Conservation (phyloP, 2,797 vertebrate genomes). For the Coranthus polyacanthus region DNA sequence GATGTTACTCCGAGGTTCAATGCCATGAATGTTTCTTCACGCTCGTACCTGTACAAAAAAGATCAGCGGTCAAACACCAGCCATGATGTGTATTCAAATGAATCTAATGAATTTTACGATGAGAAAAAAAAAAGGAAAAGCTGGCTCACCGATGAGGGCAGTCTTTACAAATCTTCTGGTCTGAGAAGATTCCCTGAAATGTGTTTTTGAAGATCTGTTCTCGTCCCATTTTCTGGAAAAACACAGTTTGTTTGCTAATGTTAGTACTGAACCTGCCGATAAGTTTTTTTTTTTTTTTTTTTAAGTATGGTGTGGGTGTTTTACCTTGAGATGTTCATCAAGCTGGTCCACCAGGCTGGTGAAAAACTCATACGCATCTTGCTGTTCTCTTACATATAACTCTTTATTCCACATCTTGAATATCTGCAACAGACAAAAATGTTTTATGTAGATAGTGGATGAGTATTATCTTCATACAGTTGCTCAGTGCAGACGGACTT, state of each 20-base stretch:
- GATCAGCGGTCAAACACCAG: neutral
- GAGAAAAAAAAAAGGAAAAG: accelerated
- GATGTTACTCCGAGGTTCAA: conserved; percentile 98
- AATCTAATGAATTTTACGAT: neutral
- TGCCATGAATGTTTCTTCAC: conserved; percentile 99
- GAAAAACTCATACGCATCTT: conserved; percentile 99
- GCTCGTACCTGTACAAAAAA: conserved; percentile 89
- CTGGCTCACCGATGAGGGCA: conserved; percentile 94
- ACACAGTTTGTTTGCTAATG: neutral
- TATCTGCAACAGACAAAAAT: conserved; percentile 89
- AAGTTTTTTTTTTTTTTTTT: too few species aligned
- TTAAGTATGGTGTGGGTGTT: neutral
- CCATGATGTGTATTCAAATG: neutral
- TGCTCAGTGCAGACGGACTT: neutral
- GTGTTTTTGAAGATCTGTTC: conserved; percentile 99
- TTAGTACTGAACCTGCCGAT: neutral
- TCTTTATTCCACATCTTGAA: conserved; percentile 99
- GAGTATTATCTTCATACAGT: neutral
- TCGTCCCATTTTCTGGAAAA: conserved; percentile 94
- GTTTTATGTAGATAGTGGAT: neutral
- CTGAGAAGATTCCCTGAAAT: conserved; percentile 98
- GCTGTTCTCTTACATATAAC: conserved; percentile 96
- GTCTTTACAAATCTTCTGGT: conserved; percentile 99
- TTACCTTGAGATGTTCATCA: conserved; percentile 98
- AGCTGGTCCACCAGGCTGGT: conserved; percentile 99